phyloP scores from a whole-genome alignment of 2,797 vertebrate genomes.

The Ctenochaetus hawaiiensis region DNA sequence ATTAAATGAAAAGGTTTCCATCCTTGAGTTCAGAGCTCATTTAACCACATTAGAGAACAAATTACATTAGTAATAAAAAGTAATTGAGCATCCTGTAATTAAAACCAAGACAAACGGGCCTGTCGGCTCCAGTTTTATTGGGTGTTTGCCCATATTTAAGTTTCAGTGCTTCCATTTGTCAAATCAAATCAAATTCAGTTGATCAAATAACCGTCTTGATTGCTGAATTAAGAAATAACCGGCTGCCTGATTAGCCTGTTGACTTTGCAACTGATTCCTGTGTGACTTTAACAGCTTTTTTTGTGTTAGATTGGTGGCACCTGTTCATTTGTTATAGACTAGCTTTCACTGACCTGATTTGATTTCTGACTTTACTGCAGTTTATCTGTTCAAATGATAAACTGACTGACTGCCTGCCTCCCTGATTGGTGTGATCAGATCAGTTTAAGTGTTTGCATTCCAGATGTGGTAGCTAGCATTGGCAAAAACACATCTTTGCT shows the following conservation, averaged over 20 bases:
- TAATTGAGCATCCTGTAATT: constrained; percentile 74
- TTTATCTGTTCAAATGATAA: constrained; percentile 25
- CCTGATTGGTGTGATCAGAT: constrained; percentile 45
- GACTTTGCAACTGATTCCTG: background rate
- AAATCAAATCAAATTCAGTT: constrained; percentile 33
- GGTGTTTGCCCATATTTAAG: constrained; percentile 61
- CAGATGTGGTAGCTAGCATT: constrained; percentile 50
- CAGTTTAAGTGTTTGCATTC: constrained; percentile 21
- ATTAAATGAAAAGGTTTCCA: constrained; percentile 62
- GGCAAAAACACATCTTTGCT: constrained; percentile 26
- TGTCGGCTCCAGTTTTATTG: constrained; percentile 52
- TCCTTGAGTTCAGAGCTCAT: constrained; percentile 55
- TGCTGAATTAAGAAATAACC: constrained; percentile 16
- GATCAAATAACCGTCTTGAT: constrained; percentile 23
- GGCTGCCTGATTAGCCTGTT: constrained; percentile 3
- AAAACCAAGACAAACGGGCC: constrained; percentile 74
- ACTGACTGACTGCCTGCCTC: constrained; percentile 20
- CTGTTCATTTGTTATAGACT: background rate
- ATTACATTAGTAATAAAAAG: constrained; percentile 77
- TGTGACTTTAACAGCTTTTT: background rate
- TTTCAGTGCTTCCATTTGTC: constrained; percentile 63
- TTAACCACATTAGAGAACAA: constrained; percentile 68
- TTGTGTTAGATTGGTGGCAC: background rate
- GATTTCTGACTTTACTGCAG: constrained; percentile 12
- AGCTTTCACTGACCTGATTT: constrained; percentile 34